Conservation (phyloP, 2,888 invertebrate species). For the Neuroscelio doddi region DNA sequence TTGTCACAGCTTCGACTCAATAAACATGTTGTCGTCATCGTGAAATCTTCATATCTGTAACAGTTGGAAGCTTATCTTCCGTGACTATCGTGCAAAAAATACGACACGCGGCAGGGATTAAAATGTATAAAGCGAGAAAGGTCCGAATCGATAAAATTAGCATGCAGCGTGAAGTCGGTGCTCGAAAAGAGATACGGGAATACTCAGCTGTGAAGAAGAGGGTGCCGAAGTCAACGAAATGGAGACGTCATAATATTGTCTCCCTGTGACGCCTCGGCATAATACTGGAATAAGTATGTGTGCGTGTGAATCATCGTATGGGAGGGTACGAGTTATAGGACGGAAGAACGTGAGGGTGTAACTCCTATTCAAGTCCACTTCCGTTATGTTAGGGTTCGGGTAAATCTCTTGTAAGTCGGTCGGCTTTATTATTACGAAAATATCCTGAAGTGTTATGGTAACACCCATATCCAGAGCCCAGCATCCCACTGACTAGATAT, state of each 20-base stretch:
- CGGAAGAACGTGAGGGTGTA: slow-evolving; percentile 62
- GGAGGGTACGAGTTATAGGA: slow-evolving; percentile 51
- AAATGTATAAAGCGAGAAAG: slow-evolving; percentile 39
- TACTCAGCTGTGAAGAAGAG: slow-evolving; percentile 14
- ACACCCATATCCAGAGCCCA: slow-evolving; percentile 8
- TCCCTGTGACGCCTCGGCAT: slow-evolving; percentile 58
- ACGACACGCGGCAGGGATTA: slow-evolving; percentile 48
- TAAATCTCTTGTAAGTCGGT: slow-evolving; percentile 39
- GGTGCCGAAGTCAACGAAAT: slow-evolving; percentile 47
- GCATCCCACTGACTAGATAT: too few species aligned
- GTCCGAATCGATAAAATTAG: slow-evolving; percentile 61
- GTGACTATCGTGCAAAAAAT: slow-evolving; percentile 32
- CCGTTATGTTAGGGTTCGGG: slow-evolving; percentile 55
- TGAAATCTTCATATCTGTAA: slow-evolving; percentile 36
- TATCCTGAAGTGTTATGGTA: slow-evolving; percentile 49
- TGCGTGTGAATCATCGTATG: slow-evolving; percentile 41
- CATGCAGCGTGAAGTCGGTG: slow-evolving; percentile 57
- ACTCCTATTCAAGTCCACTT: slow-evolving; percentile 55
- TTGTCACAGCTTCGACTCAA: too few species aligned
- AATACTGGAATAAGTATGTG: slow-evolving; percentile 42
- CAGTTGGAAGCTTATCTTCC: slow-evolving; percentile 30
- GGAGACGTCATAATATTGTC: slow-evolving; percentile 68
- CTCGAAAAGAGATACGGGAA: slow-evolving; percentile 21
- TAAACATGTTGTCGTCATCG: slow-evolving; percentile 42
- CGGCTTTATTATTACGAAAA: slow-evolving; percentile 49